Evolutionary conservation across 2,888 invertebrate species (phyloP).

Genomic region (Myathropa florea): DNA sequence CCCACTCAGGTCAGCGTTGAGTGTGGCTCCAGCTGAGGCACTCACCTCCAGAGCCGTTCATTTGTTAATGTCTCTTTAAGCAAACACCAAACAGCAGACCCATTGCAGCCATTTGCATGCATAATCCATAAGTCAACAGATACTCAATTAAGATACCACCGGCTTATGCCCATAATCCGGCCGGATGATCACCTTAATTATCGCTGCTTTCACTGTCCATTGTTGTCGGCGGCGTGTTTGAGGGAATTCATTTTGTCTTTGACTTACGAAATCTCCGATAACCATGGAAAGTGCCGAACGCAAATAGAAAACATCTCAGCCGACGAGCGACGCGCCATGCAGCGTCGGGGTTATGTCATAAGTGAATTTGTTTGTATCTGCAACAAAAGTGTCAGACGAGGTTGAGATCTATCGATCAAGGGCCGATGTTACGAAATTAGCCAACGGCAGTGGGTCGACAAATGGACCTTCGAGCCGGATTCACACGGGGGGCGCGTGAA

Average conservation of each 20-base stretch:
- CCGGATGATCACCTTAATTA: constrained; percentile 47
- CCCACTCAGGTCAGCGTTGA: not conserved
- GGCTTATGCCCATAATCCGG: constrained; percentile 13
- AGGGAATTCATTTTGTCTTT: constrained; percentile 5
- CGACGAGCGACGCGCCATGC: not conserved
- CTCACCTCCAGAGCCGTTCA: not conserved
- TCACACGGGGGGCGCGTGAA: not conserved
- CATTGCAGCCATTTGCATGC: constrained; percentile 10
- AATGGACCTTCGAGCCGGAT: not conserved
- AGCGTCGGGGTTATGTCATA: not conserved
- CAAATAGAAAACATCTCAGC: not conserved
- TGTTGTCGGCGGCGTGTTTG: not conserved
- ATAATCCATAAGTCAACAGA: constrained; percentile 45
- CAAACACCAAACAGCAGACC: constrained; percentile 11
- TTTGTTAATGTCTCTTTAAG: constrained; percentile 20
- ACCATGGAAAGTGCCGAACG: constrained; percentile 16
- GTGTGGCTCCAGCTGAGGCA: not conserved
- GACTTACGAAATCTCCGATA: constrained; percentile 18
- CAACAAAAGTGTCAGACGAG: not conserved
- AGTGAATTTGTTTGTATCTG: not conserved
- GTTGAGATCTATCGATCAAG: not conserved
- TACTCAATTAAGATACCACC: constrained; percentile 9
- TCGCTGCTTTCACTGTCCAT: constrained; percentile 37
- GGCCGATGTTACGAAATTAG: not conserved
- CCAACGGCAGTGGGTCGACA: not conserved